Conservation (phyloP, 2,797 vertebrate species). For the Tragelaphus oryx region DNA sequence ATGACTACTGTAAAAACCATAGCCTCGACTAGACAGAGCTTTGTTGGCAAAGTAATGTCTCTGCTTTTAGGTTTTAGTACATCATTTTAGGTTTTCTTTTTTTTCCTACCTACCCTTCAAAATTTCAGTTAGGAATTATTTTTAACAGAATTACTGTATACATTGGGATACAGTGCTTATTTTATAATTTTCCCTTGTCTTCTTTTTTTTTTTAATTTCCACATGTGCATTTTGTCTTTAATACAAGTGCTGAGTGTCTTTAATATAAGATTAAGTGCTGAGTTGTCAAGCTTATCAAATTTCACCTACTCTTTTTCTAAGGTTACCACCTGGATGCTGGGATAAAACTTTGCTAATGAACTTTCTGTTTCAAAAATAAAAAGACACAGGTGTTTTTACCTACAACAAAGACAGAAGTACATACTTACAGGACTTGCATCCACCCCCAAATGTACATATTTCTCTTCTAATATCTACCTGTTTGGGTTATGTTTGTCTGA, state of each 20-base stretch:
- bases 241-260: conserved; percentile 69
- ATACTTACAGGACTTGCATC: background rate
- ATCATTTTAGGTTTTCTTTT: background rate
- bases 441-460: background rate
- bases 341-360: conserved; percentile 55
- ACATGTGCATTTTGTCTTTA: conserved; percentile 64
- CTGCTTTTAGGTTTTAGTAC: background rate
- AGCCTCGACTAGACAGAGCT: background rate
- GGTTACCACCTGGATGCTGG: conserved; percentile 49
- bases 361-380: background rate
- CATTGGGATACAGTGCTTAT: conserved; percentile 54
- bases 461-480: background rate
- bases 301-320: conserved; percentile 51
- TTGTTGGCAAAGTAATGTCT: background rate
- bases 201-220: conserved; percentile 23
- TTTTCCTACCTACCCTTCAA: background rate
- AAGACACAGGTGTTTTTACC: conserved; percentile 4
- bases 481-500: background rate
- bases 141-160: conserved; percentile 6
- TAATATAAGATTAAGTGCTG: conserved; percentile 71
- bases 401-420: conserved; percentile 15
- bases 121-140: conserved; percentile 18
- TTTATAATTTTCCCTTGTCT: conserved; percentile 57
- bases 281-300: conserved; percentile 64
- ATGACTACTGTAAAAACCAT: background rate